A percentile compares a stretch with the other conserved stretches of the same genome.
These are phyloP conservation scores for Blera fallax DNA, from an alignment of 2,888 invertebrate species.

Conservation along the genomic window DNA sequence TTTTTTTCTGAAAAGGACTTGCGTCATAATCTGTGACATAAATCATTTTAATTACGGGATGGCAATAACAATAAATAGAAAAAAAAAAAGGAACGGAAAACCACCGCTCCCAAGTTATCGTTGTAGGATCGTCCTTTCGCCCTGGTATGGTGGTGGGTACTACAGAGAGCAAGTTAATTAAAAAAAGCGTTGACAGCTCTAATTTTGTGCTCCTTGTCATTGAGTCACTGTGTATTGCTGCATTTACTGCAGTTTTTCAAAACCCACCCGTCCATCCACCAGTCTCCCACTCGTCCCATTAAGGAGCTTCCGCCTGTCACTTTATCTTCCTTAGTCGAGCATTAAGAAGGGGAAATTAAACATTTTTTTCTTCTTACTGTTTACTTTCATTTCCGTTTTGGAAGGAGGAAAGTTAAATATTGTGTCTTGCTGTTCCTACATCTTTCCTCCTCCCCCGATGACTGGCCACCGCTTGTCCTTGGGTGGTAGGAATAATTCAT, in stretches of 20 bases:
- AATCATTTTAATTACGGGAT: slow-evolving; percentile 63
- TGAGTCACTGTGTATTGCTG: neutral
- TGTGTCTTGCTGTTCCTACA: neutral
- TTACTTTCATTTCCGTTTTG: slow-evolving; percentile 4
- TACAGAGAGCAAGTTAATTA: slow-evolving; percentile 53
- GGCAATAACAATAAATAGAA: slow-evolving; percentile 46
- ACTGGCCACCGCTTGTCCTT: slow-evolving; percentile 4
- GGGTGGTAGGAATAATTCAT: slow-evolving; percentile 32
- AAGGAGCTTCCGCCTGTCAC: neutral
- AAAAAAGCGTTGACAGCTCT: slow-evolving; percentile 58
- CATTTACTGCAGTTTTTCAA: neutral
- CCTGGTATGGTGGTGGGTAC: no score
- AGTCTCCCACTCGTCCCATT: neutral
- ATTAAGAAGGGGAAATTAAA: slow-evolving; percentile 7
- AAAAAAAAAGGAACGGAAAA: neutral
- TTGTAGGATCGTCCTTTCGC: neutral
- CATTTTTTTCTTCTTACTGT: neutral
- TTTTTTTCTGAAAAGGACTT: neutral
- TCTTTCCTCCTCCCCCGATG: neutral
- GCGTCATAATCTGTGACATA: slow-evolving; percentile 50
- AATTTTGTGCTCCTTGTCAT: slow-evolving; percentile 12
- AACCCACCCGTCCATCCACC: neutral
- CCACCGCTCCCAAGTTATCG: neutral
- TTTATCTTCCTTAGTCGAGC: slow-evolving; percentile 1
- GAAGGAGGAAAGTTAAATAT: neutral